Evolutionary conservation across 2,888 invertebrate genomes (phyloP), one percentile per base, ranked within the genome.

Genomic region (Leptinotarsa rubiginosa): DNA sequence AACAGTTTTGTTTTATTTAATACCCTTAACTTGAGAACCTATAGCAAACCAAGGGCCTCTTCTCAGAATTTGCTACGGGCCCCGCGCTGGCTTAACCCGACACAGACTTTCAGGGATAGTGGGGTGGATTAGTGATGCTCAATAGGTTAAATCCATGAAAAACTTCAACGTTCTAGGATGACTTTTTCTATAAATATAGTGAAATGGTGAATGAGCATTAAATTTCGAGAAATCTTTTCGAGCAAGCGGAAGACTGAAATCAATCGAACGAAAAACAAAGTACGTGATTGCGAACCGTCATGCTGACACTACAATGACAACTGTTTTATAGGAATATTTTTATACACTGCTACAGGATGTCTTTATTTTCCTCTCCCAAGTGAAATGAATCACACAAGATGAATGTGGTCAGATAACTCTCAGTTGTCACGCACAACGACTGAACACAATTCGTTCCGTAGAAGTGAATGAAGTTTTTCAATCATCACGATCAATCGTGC

Each of bases 281-380:
- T 56, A 56, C 56, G 56, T 56, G 56, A 56, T 56, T 13, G 56
- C 22, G 56, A 20, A 22, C 25, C 56, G 56, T 56, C 56, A 56
- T 56, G 18, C 13, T 12, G 22, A 22, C 22, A 56, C 13, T 25
- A 13, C 0, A 22, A 20, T 22, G 22, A 56, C 22, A 4, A 56
- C 22, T 22, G 20, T 22, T 56, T 56, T 18, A 20, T 22, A 4
- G 1, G 22, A 56, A 22, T 56, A 15, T 56, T 56, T 15, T 56
- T 56, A 22, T 20, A 20, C 1, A 2, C 3, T 13, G 3, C 20
- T 13, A 22, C 4, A 22, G 22, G 20, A 56, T 56, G 22, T 22
- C 22, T 20, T 20, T 56, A 20, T 12, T 56, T 22, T 18, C 15
- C 15, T 22, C 56, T 56, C 15, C 22, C 15, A 22, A 22, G 7